A percentile compares a stretch with the other conserved stretches of the same genome.
Evolutionary conservation across 2,888 invertebrate species (phyloP).

Genomic region (Acrobasis consociella): DNA sequence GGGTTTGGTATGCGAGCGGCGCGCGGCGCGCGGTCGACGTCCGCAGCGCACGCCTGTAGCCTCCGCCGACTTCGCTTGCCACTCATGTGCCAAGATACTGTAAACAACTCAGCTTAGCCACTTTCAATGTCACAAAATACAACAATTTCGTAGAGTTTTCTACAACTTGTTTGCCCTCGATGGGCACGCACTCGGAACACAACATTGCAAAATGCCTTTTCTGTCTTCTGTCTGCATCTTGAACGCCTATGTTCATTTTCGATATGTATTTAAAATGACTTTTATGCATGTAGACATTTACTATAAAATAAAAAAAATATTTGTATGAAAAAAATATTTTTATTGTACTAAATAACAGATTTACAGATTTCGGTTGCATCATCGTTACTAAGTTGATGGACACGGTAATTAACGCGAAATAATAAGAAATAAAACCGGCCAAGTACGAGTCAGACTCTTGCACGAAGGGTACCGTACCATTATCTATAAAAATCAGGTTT

Average conservation of each 20-base stretch:
- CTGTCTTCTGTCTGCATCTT: constrained; percentile 11
- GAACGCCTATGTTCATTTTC: neutral
- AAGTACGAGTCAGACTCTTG: too few relatives aligned
- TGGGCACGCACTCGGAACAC: constrained; percentile 3
- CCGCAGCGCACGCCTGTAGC: constrained; percentile 57
- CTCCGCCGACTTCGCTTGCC: constrained; percentile 46
- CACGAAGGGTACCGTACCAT: too few relatives aligned
- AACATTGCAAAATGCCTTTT: constrained; percentile 24
- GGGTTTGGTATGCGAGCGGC: constrained; percentile 59
- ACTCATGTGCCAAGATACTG: constrained; percentile 27
- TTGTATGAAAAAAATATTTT: too few relatives aligned
- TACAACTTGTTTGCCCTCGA: constrained; percentile 11
- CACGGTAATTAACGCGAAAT: too few relatives aligned
- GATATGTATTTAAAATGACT: neutral
- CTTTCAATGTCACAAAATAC: constrained; percentile 31
- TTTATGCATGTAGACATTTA: neutral
- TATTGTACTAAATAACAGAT: too few relatives aligned
- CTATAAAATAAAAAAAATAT: too few relatives aligned
- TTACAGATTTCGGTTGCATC: too few relatives aligned
- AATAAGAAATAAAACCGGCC: too few relatives aligned
- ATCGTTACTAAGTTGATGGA: too few relatives aligned
- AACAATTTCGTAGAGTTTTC: constrained; percentile 20
- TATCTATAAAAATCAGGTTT: too few relatives aligned
- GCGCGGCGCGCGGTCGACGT: constrained; percentile 62
- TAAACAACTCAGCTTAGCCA: constrained; percentile 29